Evolutionary conservation across 2,797 vertebrate genomes (phyloP), one percentile per base, ranked within the genome.

Genomic region (Naso thynnoides): DNA sequence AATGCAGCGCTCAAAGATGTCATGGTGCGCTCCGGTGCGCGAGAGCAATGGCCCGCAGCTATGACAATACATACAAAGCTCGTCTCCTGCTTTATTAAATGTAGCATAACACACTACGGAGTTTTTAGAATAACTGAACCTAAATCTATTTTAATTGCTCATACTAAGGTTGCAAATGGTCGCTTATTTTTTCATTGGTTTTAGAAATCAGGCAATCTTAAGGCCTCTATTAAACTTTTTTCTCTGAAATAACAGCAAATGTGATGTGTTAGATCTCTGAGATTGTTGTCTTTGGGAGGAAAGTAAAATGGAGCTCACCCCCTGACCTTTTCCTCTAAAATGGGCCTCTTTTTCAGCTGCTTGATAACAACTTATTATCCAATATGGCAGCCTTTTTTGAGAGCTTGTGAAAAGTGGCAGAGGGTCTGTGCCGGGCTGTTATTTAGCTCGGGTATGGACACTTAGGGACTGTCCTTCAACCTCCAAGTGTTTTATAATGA

Each of bases 361-460:
- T 87, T 88, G 89, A 92, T 93, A 91, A 93, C 88, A 91, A 91
- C 86, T 91, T 93, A 91, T 93, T 93, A 90, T 91, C 85, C 84
- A 92, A 84, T 84, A 78, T 78, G 81, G 82, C 79, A 82, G 86
- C 67, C 57, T 87, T 87, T n/a, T 36, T 87, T 83, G 66, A 87
- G 78, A 81, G 84, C 80, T 69, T 47, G 64, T 74, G 76, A 79
- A 78, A 86, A 87, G 86, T 82, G 83, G 86, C 70, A 57, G 60
- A 73, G 56, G 61, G 62, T 84, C 71, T 85, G 67, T 77, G 61
- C 54, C 27, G 42, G 52, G 31, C 64, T 86, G 73, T 91, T 91
- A 91, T 90, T 91, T 89, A 86, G 73, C 83, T 74, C 57, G 70
- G 85, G 73, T 79, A 70, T 81, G 79, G 84, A 78, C 73, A 88